These are phyloP conservation scores for Corydoras maculifer DNA, from an alignment of 2,113 vertebrate genomes.

Conservation along the genomic window DNA sequence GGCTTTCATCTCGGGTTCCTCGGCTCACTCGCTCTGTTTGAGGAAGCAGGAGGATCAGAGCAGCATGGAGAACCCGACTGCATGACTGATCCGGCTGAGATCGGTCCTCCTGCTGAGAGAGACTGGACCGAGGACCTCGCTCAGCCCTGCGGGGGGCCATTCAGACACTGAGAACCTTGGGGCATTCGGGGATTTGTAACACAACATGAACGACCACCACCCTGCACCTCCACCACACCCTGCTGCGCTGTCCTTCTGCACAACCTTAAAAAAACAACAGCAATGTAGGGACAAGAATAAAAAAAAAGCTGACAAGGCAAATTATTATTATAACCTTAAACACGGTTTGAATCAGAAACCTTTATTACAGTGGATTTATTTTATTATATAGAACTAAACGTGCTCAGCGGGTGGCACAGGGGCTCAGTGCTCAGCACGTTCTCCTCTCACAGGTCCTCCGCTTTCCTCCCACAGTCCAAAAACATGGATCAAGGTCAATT, in stretches of 20 bases:
- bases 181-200: constrained; percentile 22
- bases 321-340: no score
- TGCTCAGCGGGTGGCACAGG: no score
- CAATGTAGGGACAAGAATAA: no score
- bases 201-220: not conserved
- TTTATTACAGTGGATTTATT: no score
- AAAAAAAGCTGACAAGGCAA: no score
- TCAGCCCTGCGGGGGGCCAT: constrained; percentile 23
- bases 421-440: no score
- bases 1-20: not conserved
- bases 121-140: constrained; percentile 8
- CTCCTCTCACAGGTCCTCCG: no score
- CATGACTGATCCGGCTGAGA: constrained; percentile 29
- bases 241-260: constrained; percentile 23
- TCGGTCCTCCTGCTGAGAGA: constrained; percentile 14
- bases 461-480: no score
- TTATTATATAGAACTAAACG: no score
- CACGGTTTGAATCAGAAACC: no score
- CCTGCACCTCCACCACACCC: no score
- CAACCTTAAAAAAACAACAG: not conserved
- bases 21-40: constrained; percentile 1
- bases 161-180: constrained; percentile 25
- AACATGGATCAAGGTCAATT: no score
- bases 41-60: constrained; percentile 27
- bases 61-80: constrained; percentile 23